phyloP scores from a whole-genome alignment of 2,797 vertebrate genomes.

The Numenius phaeopus region DNA sequence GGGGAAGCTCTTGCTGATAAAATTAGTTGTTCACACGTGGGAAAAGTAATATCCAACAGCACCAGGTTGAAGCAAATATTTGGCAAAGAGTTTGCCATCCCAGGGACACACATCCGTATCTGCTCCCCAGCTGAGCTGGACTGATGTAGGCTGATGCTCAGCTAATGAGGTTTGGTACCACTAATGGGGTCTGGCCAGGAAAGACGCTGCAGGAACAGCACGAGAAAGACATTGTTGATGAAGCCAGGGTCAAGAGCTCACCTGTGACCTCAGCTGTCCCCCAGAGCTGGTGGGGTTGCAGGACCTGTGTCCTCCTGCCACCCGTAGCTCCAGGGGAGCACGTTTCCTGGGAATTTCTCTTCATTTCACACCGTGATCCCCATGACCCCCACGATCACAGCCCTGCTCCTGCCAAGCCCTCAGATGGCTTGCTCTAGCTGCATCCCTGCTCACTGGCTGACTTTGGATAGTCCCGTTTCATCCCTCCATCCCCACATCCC shows the following conservation, averaged over 20 bases:
- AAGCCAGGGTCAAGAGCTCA: neutral
- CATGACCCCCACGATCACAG: neutral
- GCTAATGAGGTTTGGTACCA: neutral
- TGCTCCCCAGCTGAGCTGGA: neutral
- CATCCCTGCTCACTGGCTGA: neutral
- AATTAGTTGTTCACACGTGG: rapidly evolving
- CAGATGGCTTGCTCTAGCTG: neutral
- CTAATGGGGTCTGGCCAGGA: neutral
- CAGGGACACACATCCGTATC: neutral
- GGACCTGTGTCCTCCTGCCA: rapidly evolving
- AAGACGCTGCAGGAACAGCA: neutral
- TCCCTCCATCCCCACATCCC: neutral
- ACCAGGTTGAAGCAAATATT: neutral
- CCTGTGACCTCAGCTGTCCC: neutral
- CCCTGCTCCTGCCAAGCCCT: neutral
- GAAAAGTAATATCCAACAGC: neutral
- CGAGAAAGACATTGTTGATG: rapidly evolving
- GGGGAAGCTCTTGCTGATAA: neutral
- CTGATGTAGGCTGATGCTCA: neutral
- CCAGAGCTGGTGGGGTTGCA: neutral
- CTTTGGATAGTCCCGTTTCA: neutral
- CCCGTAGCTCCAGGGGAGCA: neutral
- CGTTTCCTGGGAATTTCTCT: neutral
- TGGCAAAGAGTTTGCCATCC: neutral
- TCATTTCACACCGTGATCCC: neutral